These are phyloP conservation scores for Menidia menidia DNA, from an alignment of 2,797 vertebrate genomes.

Conservation along the genomic window DNA sequence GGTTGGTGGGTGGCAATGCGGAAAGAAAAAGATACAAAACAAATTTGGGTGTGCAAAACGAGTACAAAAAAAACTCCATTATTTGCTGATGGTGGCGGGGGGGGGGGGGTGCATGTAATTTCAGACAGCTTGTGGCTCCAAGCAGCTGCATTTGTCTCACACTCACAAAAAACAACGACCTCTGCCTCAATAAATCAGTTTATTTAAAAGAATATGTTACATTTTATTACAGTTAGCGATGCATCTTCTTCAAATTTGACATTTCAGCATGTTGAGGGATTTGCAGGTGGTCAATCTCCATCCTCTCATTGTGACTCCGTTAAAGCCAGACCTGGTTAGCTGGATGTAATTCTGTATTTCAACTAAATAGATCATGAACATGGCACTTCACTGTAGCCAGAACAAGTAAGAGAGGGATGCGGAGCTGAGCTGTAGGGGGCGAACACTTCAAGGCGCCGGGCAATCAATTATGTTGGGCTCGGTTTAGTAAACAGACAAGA, in stretches of 20 bases:
- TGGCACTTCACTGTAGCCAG: conserved; percentile 32
- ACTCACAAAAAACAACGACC: background rate
- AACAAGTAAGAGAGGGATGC: conserved; percentile 17
- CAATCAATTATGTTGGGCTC: conserved; percentile 41
- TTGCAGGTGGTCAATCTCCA: conserved; percentile 40
- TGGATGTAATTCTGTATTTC: conserved; percentile 56
- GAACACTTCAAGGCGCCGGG: conserved; percentile 32
- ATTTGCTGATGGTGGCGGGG: too few species aligned
- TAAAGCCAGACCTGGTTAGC: conserved; percentile 67
- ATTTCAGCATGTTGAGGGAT: conserved; percentile 56
- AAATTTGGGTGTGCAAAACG: conserved; percentile 20
- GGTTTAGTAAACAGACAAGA: conserved; percentile 51
- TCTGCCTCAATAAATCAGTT: conserved; percentile 93
- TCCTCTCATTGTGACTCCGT: conserved; percentile 19
- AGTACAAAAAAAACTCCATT: conserved; percentile 24
- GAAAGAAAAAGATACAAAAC: conserved; percentile 20
- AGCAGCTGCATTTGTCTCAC: background rate
- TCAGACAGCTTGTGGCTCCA: too few species aligned
- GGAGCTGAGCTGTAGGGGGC: conserved; percentile 4
- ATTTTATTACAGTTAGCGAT: conserved; percentile 94
- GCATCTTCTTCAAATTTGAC: conserved; percentile 76
- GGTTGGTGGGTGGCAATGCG: background rate
- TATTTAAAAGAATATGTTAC: conserved; percentile 99
- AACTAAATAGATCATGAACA: conserved; percentile 85
- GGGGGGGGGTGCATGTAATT: too few species aligned